Conservation (phyloP, 1,140 invertebrate species). For the Hypsibius dujardini region DNA sequence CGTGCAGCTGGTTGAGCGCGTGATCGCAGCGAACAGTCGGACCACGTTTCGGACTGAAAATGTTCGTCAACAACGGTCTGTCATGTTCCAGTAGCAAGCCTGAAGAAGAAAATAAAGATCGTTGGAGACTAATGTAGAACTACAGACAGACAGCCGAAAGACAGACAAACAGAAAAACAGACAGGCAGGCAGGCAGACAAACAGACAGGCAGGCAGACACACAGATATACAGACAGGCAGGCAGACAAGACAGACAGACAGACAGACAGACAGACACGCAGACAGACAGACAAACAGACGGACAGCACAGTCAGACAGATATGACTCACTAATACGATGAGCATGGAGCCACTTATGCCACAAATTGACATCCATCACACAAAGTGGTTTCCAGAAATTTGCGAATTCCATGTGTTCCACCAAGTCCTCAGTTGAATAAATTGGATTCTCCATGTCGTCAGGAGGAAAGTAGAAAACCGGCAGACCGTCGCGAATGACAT, state of each 20-base stretch:
- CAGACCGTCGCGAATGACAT: slow-evolving; percentile 52
- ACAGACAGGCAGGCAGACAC: too few relatives aligned
- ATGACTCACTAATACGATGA: slow-evolving; percentile 8
- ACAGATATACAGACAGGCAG: too few relatives aligned
- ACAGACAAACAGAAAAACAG: too few relatives aligned
- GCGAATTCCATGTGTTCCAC: slow-evolving; percentile 40
- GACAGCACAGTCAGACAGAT: too few relatives aligned
- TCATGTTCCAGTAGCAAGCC: slow-evolving; percentile 49
- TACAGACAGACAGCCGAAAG: too few relatives aligned
- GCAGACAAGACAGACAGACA: too few relatives aligned
- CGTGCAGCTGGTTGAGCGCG: slow-evolving; percentile 25
- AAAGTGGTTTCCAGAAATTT: slow-evolving; percentile 55
- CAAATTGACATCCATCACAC: slow-evolving; percentile 44
- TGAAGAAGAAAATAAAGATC: too few relatives aligned
- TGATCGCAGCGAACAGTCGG: not conserved
- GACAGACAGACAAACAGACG: too few relatives aligned
- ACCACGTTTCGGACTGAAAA: slow-evolving; percentile 29
- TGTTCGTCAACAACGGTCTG: slow-evolving; percentile 46
- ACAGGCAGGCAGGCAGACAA: too few relatives aligned
- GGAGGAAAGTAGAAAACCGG: slow-evolving; percentile 50
- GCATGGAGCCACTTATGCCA: slow-evolving; percentile 30
- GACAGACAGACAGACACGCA: too few relatives aligned
- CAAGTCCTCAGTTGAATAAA: slow-evolving; percentile 37
- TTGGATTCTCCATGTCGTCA: slow-evolving; percentile 35
- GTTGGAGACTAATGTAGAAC: too few relatives aligned